phyloP scores from a whole-genome alignment of 2,113 vertebrate species.

The Agapornis roseicollis region DNA sequence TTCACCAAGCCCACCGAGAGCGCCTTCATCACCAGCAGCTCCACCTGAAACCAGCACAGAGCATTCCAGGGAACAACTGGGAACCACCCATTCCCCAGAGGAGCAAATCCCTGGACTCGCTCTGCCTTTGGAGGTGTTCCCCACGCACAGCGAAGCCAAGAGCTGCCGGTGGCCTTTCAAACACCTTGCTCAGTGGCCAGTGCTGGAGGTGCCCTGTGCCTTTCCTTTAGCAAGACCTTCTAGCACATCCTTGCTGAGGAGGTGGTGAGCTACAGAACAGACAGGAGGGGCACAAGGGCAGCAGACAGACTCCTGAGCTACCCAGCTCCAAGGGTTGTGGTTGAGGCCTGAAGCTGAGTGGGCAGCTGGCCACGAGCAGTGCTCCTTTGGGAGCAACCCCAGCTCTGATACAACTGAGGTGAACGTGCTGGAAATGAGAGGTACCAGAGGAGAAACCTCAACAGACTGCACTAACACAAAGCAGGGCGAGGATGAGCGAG shows the following conservation, averaged over 20 bases:
- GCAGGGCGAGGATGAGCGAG: background rate
- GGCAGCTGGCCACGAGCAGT: accelerated
- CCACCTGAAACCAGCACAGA: conserved; percentile 78
- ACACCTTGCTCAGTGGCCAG: background rate
- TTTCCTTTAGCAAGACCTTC: background rate
- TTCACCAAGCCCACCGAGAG: conserved; percentile 93
- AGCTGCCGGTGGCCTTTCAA: background rate
- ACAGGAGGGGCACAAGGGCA: background rate
- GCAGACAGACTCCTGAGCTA: too few relatives aligned
- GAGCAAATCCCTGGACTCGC: accelerated
- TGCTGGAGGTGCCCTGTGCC: background rate
- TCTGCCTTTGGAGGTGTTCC: too few relatives aligned
- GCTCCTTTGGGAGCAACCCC: accelerated
- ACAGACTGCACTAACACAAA: accelerated
- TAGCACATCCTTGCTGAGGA: background rate
- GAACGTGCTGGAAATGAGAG: background rate
- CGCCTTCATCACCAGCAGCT: conserved; percentile 97
- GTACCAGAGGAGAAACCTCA: background rate
- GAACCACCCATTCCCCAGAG: accelerated
- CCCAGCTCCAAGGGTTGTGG: accelerated
- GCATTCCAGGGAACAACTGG: accelerated
- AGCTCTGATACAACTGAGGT: background rate
- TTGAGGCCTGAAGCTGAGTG: background rate
- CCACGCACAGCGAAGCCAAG: background rate
- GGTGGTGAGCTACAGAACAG: too few relatives aligned